A percentile compares a stretch with the other conserved stretches of the same genome.
Conservation (phyloP, 2,888 invertebrate genomes). For the Zele albiditarsus region DNA sequence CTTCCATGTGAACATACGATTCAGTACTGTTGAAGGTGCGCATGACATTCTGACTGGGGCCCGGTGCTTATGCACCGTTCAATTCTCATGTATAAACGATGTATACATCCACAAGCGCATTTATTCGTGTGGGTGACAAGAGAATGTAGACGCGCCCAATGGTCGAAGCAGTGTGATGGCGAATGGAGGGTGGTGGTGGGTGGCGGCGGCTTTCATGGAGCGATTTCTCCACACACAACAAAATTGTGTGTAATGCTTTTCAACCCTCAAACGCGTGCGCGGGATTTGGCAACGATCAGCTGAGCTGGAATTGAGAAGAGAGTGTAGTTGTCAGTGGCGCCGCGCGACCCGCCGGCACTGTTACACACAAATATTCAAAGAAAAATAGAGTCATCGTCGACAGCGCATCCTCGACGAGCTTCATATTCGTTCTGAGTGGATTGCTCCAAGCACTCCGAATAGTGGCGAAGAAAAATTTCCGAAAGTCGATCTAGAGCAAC, state of each 20-base stretch:
- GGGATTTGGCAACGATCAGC: conserved; percentile 69
- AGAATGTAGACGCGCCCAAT: no score
- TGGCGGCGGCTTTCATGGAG: no score
- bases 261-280: conserved; percentile 65
- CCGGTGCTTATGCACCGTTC: background rate
- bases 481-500: background rate
- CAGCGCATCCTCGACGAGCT: conserved; percentile 10
- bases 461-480: no score
- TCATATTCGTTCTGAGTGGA: background rate
- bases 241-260: background rate
- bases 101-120: background rate
- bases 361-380: conserved; percentile 27
- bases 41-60: background rate
- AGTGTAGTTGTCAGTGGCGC: conserved; percentile 56
- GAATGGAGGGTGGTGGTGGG: no score
- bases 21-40: background rate
- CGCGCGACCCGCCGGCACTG: conserved; percentile 54
- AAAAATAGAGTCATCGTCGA: background rate
- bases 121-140: background rate
- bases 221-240: background rate
- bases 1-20: no score
- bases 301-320: conserved; percentile 58
- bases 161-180: no score
- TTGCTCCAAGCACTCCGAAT: background rate
- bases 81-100: background rate